Percentiles rank a stretch among this genome's conserved stretches.
phyloP scores from a whole-genome alignment of 1,140 invertebrate genomes.

The Nylanderia fulva region DNA sequence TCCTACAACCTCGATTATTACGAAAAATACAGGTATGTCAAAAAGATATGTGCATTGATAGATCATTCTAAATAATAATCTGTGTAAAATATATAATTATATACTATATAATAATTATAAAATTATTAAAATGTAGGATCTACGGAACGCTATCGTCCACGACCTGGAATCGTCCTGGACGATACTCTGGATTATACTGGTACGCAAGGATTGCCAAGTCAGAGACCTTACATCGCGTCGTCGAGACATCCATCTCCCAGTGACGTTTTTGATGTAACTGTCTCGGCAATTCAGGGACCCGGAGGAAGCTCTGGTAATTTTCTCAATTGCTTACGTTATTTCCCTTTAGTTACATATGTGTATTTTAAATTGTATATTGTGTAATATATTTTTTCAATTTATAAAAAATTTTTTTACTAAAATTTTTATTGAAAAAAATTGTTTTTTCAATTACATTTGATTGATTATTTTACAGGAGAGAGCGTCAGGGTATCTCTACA shows the following conservation, averaged over 20 bases:
- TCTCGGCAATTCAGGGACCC: constrained; percentile 94
- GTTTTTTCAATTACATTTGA: too few species aligned
- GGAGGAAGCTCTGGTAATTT: constrained; percentile 85
- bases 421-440: too few species aligned
- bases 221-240: constrained; percentile 80
- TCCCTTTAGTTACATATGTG: neutral
- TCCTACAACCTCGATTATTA: neutral
- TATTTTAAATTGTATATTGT: neutral
- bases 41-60: neutral
- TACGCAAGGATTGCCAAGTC: constrained; percentile 82
- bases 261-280: constrained; percentile 95
- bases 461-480: constrained; percentile 64
- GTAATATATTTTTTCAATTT: neutral
- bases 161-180: constrained; percentile 93
- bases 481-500: constrained; percentile 83
- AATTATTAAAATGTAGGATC: constrained; percentile 30
- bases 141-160: constrained; percentile 85
- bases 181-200: constrained; percentile 87
- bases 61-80: neutral
- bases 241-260: constrained; percentile 86
- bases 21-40: constrained; percentile 64
- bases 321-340: neutral
- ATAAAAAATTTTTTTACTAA: too few species aligned
- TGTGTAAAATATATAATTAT: neutral
- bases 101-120: too few species aligned